Evolutionary conservation across 2,888 invertebrate species (phyloP).

Genomic region (Dermolepida albohirtum): DNA sequence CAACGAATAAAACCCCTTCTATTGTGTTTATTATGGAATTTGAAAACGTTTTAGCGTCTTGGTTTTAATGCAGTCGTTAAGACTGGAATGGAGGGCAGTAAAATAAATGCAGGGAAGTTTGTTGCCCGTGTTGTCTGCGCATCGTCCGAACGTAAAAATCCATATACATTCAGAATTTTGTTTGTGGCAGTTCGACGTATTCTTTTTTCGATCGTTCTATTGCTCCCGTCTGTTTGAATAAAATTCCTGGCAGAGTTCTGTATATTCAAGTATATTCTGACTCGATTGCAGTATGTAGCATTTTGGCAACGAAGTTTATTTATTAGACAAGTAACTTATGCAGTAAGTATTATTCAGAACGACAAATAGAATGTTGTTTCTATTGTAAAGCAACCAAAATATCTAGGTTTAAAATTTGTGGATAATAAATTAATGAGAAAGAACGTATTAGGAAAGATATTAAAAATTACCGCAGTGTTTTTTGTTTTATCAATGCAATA

Average conservation of each 20-base stretch:
- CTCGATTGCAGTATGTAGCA: constrained; percentile 5
- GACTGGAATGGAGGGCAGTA: constrained; percentile 6
- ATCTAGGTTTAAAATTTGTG: no score
- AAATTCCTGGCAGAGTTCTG: constrained; percentile 12
- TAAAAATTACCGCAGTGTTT: no score
- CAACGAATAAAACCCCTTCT: constrained; percentile 14
- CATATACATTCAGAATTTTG: constrained; percentile 17
- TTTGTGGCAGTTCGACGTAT: constrained; percentile 1
- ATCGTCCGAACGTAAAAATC: constrained; percentile 18
- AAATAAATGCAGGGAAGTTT: constrained; percentile 19
- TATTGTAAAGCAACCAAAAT: no score
- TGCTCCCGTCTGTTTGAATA: constrained; percentile 2
- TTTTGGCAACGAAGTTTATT: constrained; percentile 26
- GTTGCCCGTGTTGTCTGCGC: constrained; percentile 8
- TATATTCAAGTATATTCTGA: constrained; percentile 18
- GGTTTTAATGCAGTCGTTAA: constrained; percentile 29
- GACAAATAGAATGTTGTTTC: constrained; percentile 9
- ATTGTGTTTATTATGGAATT: constrained; percentile 25
- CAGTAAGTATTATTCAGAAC: not conserved
- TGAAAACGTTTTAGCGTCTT: constrained; percentile 27
- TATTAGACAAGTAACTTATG: constrained; percentile 17
- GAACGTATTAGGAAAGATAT: no score
- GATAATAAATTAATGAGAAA: no score
- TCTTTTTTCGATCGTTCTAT: constrained; percentile 2
- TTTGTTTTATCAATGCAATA: no score